Evolutionary conservation across 1,140 invertebrate genomes (phyloP), one percentile per base, ranked within the genome.

Genomic region (Phocides pigmalion): DNA sequence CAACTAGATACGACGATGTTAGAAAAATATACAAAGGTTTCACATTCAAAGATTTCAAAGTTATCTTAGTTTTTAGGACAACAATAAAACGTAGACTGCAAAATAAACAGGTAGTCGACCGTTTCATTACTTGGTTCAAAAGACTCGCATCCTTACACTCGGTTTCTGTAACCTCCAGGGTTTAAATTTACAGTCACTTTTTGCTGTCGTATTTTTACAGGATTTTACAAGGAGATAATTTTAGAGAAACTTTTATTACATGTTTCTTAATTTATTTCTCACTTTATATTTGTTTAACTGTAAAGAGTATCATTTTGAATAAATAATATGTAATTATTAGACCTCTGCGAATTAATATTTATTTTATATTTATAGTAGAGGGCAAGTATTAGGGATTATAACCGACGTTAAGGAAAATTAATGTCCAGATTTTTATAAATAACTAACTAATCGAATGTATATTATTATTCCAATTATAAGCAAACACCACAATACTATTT

Each of bases 101-200:
- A 28, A 44, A 56, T 44, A 56, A 56, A 56, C 37, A 56, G 53
- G 53, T 56, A 44, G 53, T 39, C 53, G 53, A 56, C 53, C 53
- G 39, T 44, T 11, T 42, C 39, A 56, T 56, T 42, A 19, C 19
- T n/a, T 42, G 22, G 53, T 56, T 56, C 37, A 53, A 53, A 53
- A 32, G 54, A 58, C 54, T 58, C 32, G 11, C 8, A 53, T 35
- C 20, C 11, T 19, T n/a, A n/a, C n/a, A n/a, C n/a, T n/a, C n/a
- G 9, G 50, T 53, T 53, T 53, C 9, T 53, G 32, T 35, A 17
- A 39, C 50, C 32, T 53, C 15, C 2, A 3, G 35, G 17, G 4
- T 12, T 53, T 53, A 39, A 14, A 39, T n/a, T 39, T 22, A 22
- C 3, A 22, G 22, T 14, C 12, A n/a, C 9, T n/a, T 39, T 14